Evolutionary conservation across 2,113 vertebrate genomes (phyloP).

Genomic region (Setophaga petechia): DNA sequence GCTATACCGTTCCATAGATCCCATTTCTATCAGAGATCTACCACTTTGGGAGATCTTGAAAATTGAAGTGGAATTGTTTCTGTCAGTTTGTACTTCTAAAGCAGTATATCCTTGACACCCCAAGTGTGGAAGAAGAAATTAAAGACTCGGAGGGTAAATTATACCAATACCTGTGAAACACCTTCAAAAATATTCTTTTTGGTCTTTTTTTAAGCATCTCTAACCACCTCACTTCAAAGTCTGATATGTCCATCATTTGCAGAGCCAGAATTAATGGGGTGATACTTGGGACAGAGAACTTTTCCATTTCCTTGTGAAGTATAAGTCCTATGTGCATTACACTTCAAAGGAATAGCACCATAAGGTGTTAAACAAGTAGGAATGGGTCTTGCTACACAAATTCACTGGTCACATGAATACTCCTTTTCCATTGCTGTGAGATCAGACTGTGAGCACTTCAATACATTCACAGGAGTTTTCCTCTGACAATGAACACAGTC

Average conservation of each 20-base stretch:
- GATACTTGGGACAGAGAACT: background rate
- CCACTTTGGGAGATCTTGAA: background rate
- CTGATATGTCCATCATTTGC: constrained; percentile 1
- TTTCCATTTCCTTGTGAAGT: background rate
- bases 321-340: background rate
- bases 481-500: background rate
- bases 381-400: background rate
- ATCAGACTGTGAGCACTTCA: background rate
- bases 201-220: background rate
- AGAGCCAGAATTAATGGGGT: constrained; percentile 40
- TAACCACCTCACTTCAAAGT: constrained; percentile 29
- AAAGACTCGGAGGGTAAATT: constrained; percentile 2
- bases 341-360: constrained; percentile 3
- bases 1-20: background rate
- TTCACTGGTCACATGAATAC: background rate
- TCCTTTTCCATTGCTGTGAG: background rate
- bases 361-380: constrained; percentile 36
- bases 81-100: background rate
- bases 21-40: background rate
- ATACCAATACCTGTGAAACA: constrained; percentile 2
- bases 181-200: constrained; percentile 18
- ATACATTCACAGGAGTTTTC: background rate
- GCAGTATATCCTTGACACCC: background rate
- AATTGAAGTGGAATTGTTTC: background rate
- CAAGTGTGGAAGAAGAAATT: background rate